Evolutionary conservation across 2,888 invertebrate genomes (phyloP).

Genomic region (Gryllus longicercus): DNA sequence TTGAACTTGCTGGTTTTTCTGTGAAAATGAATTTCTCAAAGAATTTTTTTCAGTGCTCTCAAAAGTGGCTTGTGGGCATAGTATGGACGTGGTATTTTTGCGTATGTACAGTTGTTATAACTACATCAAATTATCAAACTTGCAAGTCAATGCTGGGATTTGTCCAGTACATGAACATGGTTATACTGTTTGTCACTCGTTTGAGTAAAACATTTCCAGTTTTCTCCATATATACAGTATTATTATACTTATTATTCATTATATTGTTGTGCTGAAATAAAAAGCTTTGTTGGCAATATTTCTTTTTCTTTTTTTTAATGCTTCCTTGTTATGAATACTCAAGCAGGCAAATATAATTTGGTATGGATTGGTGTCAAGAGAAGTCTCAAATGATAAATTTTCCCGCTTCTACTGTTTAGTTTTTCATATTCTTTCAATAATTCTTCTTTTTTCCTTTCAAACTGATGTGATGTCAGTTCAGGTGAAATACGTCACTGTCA

Average conservation of each 20-base stretch:
- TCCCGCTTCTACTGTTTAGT: too few relatives aligned
- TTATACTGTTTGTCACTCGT: slow-evolving; percentile 25
- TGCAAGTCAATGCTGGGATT: slow-evolving; percentile 18
- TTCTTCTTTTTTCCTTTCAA: too few relatives aligned
- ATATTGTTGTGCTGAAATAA: slow-evolving; percentile 36
- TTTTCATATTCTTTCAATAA: too few relatives aligned
- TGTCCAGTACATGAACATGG: slow-evolving; percentile 4
- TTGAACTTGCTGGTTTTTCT: neutral
- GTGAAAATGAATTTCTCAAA: neutral
- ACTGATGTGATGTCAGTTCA: too few relatives aligned
- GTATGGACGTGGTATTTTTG: slow-evolving; percentile 25
- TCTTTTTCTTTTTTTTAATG: slow-evolving; percentile 36
- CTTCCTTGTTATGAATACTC: too few relatives aligned
- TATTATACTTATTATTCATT: slow-evolving; percentile 32
- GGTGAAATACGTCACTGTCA: too few relatives aligned
- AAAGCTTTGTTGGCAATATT: slow-evolving; percentile 34
- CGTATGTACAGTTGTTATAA: slow-evolving; percentile 18
- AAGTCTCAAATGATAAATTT: too few relatives aligned
- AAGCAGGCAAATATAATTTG: too few relatives aligned
- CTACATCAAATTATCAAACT: neutral
- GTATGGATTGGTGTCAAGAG: too few relatives aligned
- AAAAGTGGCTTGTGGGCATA: neutral
- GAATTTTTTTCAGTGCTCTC: neutral
- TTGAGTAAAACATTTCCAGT: slow-evolving; percentile 30
- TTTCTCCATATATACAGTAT: slow-evolving; percentile 35